Conservation (phyloP, 35 echinoderm and acorn worm genomes). For the Heliocidaris tuberculata region DNA sequence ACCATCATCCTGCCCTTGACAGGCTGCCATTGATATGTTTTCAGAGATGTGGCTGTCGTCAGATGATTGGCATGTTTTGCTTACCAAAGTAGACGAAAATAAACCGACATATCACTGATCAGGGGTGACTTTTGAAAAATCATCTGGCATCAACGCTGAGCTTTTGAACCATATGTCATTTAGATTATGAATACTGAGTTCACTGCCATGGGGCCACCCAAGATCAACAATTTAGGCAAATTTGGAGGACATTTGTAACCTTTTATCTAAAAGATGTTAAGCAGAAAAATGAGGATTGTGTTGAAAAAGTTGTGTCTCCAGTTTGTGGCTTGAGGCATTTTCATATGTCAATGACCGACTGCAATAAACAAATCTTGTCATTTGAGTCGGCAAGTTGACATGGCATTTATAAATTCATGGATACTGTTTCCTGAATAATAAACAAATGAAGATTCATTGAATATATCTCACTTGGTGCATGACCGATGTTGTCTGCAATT, state of each 20-base stretch:
- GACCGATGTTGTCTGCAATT: neutral
- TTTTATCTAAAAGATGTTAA: neutral
- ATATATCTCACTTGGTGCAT: neutral
- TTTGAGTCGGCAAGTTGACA: neutral
- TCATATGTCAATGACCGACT: neutral
- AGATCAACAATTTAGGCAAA: neutral
- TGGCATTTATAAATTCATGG: neutral
- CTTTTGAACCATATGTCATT: neutral
- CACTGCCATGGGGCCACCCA: neutral
- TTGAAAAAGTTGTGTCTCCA: neutral
- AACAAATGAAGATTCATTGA: constrained; percentile 13
- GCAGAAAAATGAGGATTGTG: neutral
- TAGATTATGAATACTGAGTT: neutral
- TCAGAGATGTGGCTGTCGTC: neutral
- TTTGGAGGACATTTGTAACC: neutral
- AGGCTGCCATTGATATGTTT: neutral
- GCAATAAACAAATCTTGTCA: neutral
- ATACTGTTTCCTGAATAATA: neutral
- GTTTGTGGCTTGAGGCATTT: neutral
- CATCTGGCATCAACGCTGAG: neutral
- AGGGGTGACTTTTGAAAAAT: neutral
- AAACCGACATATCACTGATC: neutral
- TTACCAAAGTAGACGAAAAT: constrained; percentile 35
- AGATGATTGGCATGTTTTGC: constrained; percentile 30
- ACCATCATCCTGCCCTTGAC: neutral